Evolutionary conservation across 2,797 vertebrate species (phyloP).

Genomic region (Rhabdomys pumilio): DNA sequence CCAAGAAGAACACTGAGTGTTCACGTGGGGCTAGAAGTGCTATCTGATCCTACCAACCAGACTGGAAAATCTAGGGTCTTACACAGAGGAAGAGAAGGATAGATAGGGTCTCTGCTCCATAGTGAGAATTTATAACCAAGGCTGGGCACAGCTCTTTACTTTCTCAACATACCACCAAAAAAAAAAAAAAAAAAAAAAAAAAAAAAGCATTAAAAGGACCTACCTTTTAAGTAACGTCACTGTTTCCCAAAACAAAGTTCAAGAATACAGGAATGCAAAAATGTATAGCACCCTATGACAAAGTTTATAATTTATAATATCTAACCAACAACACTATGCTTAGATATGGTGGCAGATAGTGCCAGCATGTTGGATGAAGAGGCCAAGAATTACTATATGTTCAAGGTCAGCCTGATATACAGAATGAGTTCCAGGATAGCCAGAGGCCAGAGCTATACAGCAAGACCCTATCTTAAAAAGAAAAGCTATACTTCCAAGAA

Average conservation of each 20-base stretch:
- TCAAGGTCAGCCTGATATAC: neutral
- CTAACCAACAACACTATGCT: neutral
- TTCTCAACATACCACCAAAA: neutral
- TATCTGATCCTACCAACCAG: neutral
- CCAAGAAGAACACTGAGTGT: neutral
- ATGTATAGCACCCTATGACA: neutral
- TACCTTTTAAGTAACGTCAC: neutral
- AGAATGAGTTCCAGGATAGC: neutral
- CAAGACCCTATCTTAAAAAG: neutral
- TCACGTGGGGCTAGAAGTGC: neutral
- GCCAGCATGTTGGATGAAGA: neutral
- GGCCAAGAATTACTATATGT: neutral
- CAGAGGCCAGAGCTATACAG: neutral
- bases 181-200: neutral
- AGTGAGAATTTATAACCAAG: neutral
- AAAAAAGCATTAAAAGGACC: neutral
- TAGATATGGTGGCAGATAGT: neutral
- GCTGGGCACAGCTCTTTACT: neutral
- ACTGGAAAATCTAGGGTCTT: neutral
- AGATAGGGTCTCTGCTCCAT: neutral
- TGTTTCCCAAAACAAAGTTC: neutral
- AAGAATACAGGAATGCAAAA: slow-evolving; percentile 3
- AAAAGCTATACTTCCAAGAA: neutral
- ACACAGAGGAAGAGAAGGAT: neutral
- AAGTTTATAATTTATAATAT: neutral